These are phyloP conservation scores for Gerris lacustris DNA, from an alignment of 2,888 invertebrate species.

Conservation along the genomic window DNA sequence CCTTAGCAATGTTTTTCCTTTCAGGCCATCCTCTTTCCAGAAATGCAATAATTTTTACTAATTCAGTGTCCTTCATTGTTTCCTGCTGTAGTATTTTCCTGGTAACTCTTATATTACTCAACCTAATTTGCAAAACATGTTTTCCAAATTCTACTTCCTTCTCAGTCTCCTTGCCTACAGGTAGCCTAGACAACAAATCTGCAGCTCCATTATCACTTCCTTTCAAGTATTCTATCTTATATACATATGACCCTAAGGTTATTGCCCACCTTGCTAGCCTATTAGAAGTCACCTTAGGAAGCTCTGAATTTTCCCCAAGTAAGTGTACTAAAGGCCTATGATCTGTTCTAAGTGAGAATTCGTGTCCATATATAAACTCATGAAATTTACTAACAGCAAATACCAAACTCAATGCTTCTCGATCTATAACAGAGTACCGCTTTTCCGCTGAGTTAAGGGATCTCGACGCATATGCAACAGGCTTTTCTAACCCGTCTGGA, in stretches of 20 bases:
- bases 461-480: slow-evolving; percentile 10
- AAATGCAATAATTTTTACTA: background rate
- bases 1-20: background rate
- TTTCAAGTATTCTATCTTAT: slow-evolving; percentile 1
- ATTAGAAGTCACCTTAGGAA: slow-evolving; percentile 10
- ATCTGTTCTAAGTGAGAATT: slow-evolving; percentile 11
- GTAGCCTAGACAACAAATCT: slow-evolving; percentile 17
- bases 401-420: background rate
- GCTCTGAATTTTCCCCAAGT: slow-evolving; percentile 5
- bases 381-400: slow-evolving; percentile 11
- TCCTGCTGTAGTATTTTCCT: background rate
- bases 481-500: slow-evolving; percentile 13
- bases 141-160: too few relatives aligned
- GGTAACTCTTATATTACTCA: background rate
- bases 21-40: background rate
- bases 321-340: slow-evolving; percentile 8
- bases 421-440: too few relatives aligned
- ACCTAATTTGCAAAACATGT: background rate
- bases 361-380: slow-evolving; percentile 11
- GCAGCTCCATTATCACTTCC: slow-evolving; percentile 12
- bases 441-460: background rate
- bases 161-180: background rate
- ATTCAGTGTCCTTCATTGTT: background rate
- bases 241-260: slow-evolving; percentile 10
- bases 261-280: slow-evolving; percentile 13